These are phyloP conservation scores for Fragum fragum DNA, from an alignment of 2,888 invertebrate genomes.

Conservation along the genomic window DNA sequence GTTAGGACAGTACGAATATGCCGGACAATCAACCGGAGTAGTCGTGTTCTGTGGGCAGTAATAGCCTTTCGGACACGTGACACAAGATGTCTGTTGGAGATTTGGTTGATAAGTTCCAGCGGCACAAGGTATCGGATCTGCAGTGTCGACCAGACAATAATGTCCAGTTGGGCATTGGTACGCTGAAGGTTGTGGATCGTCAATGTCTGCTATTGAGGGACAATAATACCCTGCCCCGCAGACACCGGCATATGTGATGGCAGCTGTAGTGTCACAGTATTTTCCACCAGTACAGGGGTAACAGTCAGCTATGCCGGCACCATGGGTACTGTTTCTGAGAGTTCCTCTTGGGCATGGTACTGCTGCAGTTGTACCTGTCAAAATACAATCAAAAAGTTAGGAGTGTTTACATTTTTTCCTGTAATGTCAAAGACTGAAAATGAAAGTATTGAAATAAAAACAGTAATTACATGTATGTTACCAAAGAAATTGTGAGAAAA, in stretches of 20 bases:
- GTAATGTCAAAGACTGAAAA: too few relatives aligned
- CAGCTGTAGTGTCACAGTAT: slow-evolving; percentile 74
- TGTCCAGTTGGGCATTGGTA: slow-evolving; percentile 79
- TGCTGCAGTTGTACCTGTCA: slow-evolving; percentile 76
- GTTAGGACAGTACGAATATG: slow-evolving; percentile 82
- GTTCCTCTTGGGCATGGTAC: slow-evolving; percentile 79
- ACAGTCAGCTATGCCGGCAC: slow-evolving; percentile 74
- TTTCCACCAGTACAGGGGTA: slow-evolving; percentile 78
- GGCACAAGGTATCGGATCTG: slow-evolving; percentile 75
- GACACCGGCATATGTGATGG: slow-evolving; percentile 71
- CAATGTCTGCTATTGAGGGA: slow-evolving; percentile 74
- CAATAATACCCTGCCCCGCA: slow-evolving; percentile 81
- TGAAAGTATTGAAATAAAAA: too few relatives aligned
- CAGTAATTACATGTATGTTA: too few relatives aligned
- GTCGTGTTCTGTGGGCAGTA: slow-evolving; percentile 80
- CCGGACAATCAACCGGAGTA: slow-evolving; percentile 79
- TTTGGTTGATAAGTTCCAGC: slow-evolving; percentile 82
- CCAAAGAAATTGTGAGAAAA: neutral
- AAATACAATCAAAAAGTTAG: too few relatives aligned
- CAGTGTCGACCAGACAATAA: slow-evolving; percentile 76
- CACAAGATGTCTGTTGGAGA: slow-evolving; percentile 72
- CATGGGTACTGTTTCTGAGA: slow-evolving; percentile 76
- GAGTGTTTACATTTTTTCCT: too few relatives aligned
- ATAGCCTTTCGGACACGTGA: slow-evolving; percentile 75
- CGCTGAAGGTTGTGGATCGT: slow-evolving; percentile 67